These are phyloP conservation scores for Lasaia peninsularis DNA, from an alignment of 1,140 invertebrate species.

Conservation along the genomic window DNA sequence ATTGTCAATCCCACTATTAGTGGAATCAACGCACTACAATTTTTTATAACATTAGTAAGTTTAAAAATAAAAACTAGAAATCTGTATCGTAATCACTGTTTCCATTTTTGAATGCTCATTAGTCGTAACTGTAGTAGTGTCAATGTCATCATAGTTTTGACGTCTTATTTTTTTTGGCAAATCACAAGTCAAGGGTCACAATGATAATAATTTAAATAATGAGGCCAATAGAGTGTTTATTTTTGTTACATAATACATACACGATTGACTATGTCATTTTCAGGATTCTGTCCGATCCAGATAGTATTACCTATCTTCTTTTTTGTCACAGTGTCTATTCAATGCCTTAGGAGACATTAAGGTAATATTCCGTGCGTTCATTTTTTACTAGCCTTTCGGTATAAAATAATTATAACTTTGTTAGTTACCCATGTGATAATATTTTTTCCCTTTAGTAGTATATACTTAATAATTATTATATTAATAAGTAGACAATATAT, in stretches of 20 bases:
- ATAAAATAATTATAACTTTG: too few relatives aligned
- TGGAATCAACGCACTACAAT: background rate
- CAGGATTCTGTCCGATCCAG: background rate
- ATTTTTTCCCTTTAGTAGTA: too few relatives aligned
- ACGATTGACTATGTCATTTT: background rate
- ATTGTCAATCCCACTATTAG: background rate
- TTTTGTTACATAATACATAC: background rate
- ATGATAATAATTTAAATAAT: background rate
- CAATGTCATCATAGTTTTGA: constrained; percentile 36
- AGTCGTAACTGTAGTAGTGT: constrained; percentile 19
- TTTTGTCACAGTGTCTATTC: too few relatives aligned
- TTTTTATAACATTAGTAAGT: background rate
- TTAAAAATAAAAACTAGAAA: background rate
- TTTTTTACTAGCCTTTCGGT: too few relatives aligned
- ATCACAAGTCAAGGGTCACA: constrained; percentile 24
- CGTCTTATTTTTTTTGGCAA: constrained; percentile 31
- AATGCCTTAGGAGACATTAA: too few relatives aligned
- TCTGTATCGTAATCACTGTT: background rate
- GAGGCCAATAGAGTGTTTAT: background rate
- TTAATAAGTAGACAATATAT: too few relatives aligned
- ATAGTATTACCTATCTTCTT: too few relatives aligned
- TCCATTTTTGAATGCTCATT: background rate
- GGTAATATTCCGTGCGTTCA: too few relatives aligned
- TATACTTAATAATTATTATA: too few relatives aligned
- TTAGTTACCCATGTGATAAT: too few relatives aligned